Evolutionary conservation across 2,888 invertebrate species (phyloP).

Genomic region (Diaphora mendica): DNA sequence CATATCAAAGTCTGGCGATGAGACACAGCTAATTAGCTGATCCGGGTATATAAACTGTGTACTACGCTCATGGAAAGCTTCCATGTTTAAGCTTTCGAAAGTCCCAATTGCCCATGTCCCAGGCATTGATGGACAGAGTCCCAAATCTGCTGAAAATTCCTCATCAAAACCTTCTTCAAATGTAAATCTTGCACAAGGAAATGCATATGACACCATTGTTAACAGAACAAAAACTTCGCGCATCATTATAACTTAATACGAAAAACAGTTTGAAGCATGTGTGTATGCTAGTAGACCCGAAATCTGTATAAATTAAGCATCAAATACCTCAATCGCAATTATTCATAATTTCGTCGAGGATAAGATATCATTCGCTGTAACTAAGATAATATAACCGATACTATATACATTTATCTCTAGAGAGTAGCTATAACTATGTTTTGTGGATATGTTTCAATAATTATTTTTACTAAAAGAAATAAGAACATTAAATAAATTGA

Average conservation of each 20-base stretch:
- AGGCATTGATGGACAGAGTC: neutral
- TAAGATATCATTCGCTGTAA: slow-evolving; percentile 48
- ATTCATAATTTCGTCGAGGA: slow-evolving; percentile 46
- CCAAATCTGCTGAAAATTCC: slow-evolving; percentile 43
- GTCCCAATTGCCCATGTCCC: neutral
- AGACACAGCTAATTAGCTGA: neutral
- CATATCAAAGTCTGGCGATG: neutral
- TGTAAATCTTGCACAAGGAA: slow-evolving; percentile 56
- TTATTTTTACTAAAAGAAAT: neutral
- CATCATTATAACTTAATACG: slow-evolving; percentile 41
- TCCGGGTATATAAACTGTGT: slow-evolving; percentile 6
- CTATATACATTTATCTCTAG: slow-evolving; percentile 13
- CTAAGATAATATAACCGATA: slow-evolving; percentile 19
- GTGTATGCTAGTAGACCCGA: slow-evolving; percentile 38
- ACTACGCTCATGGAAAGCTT: neutral
- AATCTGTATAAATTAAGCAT: slow-evolving; percentile 43
- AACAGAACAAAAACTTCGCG: slow-evolving; percentile 38
- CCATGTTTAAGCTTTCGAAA: neutral
- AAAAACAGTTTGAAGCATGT: slow-evolving; percentile 36
- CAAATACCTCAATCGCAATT: slow-evolving; percentile 25
- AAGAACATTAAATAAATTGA: neutral
- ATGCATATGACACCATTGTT: slow-evolving; percentile 40
- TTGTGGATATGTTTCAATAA: slow-evolving; percentile 6
- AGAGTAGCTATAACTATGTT: slow-evolving; percentile 6
- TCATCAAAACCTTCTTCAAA: slow-evolving; percentile 58